A percentile compares a stretch with the other conserved stretches of the same genome.
phyloP scores from a whole-genome alignment of 2,113 vertebrate genomes.

The Oxygymnocypris stewartii region DNA sequence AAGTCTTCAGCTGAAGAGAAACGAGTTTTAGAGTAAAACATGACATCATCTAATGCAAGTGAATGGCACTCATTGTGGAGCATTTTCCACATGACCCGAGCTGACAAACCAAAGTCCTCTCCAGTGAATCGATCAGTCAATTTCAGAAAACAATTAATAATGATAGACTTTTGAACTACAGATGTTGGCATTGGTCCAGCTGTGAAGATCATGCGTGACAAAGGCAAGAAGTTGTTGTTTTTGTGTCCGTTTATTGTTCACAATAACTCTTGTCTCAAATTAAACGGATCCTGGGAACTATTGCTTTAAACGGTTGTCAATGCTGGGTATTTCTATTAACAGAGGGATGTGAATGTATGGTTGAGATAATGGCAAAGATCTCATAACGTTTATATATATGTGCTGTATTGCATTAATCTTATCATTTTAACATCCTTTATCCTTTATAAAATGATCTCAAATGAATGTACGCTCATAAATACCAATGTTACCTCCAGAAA shows the following conservation, averaged over 20 bases:
- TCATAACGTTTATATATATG: neutral
- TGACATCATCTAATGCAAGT: neutral
- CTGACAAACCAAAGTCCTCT: neutral
- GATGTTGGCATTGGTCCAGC: too few relatives aligned
- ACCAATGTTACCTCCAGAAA: constrained; percentile 13
- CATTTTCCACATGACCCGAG: neutral
- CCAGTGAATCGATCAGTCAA: too few relatives aligned
- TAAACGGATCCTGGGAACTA: neutral
- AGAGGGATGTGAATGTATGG: too few relatives aligned
- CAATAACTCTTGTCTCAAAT: neutral
- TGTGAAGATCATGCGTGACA: neutral
- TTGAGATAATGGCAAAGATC: neutral
- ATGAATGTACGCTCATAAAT: constrained; percentile 29
- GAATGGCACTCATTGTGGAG: neutral
- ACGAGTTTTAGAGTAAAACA: neutral
- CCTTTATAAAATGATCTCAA: constrained; percentile 2
- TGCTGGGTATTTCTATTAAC: too few relatives aligned
- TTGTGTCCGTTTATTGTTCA: neutral
- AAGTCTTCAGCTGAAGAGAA: neutral
- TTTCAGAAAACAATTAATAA: too few relatives aligned
- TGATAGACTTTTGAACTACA: too few relatives aligned
- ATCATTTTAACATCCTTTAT: neutral
- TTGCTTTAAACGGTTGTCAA: neutral
- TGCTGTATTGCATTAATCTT: neutral
- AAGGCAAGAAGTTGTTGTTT: neutral